These are phyloP conservation scores for Styela plicata DNA, from an alignment of 23 tunicate species.

Conservation along the genomic window DNA sequence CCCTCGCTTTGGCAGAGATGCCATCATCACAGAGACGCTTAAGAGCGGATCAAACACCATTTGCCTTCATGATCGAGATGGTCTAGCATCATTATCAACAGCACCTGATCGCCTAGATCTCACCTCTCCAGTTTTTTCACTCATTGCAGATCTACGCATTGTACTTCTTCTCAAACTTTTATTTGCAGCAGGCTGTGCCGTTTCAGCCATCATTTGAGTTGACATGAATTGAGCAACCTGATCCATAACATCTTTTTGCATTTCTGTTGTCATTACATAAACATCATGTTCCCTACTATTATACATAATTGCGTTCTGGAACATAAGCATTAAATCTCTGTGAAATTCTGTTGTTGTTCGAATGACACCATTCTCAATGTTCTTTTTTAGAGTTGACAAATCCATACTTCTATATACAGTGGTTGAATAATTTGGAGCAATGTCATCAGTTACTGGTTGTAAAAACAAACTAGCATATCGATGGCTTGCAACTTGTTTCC, in stretches of 20 bases:
- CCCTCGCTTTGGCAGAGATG: too few relatives aligned
- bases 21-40: too few relatives aligned
- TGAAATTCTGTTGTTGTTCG: conserved; percentile 83
- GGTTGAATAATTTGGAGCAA: conserved; percentile 82
- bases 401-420: conserved; percentile 77
- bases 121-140: conserved; percentile 38
- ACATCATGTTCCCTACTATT: conserved; percentile 85
- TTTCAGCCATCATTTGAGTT: conserved; percentile 76
- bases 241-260: conserved; percentile 93
- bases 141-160: conserved; percentile 54
- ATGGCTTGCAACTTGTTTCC: conserved; percentile 96
- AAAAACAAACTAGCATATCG: conserved; percentile 83
- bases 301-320: conserved; percentile 97
- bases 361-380: conserved; percentile 63
- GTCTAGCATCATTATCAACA: not conserved
- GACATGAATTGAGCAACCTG: conserved; percentile 94
- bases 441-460: conserved; percentile 87
- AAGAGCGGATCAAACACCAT: too few relatives aligned
- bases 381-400: conserved; percentile 44
- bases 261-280: conserved; percentile 86
- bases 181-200: conserved; percentile 40
- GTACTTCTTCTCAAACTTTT: conserved; percentile 86
- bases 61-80: not conserved
- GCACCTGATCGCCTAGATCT: conserved; percentile 20
- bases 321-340: conserved; percentile 88